phyloP scores from a whole-genome alignment of 2,113 vertebrate genomes.

The Climacteris rufus region DNA sequence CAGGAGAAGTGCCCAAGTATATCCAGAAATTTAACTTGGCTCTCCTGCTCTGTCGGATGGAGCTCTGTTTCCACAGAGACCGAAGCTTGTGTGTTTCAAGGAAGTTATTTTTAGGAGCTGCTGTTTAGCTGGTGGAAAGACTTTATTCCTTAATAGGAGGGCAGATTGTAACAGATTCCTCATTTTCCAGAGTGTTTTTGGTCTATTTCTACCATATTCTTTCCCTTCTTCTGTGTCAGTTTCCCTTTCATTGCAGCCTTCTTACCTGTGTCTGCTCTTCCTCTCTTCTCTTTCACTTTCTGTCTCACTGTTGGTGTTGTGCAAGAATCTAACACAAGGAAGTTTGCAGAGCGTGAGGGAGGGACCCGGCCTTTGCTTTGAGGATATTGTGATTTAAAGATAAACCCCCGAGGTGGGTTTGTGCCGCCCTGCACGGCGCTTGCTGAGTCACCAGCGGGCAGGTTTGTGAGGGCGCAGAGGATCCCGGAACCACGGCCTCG shows the following conservation, averaged over 20 bases:
- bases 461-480: fast-evolving
- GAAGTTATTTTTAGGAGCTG: slow-evolving; percentile 54
- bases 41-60: neutral
- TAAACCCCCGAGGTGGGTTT: neutral
- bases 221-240: neutral
- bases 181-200: neutral
- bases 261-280: neutral
- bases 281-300: neutral
- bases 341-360: neutral
- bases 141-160: slow-evolving; percentile 45
- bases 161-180: neutral
- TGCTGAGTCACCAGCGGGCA: neutral
- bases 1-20: neutral
- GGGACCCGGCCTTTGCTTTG: neutral
- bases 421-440: neutral
- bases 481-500: neutral
- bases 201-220: neutral
- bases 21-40: neutral
- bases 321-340: neutral
- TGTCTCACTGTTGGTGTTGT: neutral
- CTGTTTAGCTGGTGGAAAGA: slow-evolving; percentile 15
- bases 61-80: slow-evolving; percentile 49
- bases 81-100: neutral
- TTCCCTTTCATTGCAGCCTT: neutral
- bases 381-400: neutral